phyloP scores from a whole-genome alignment of 1,140 invertebrate genomes.

The Lucilia sericata region DNA sequence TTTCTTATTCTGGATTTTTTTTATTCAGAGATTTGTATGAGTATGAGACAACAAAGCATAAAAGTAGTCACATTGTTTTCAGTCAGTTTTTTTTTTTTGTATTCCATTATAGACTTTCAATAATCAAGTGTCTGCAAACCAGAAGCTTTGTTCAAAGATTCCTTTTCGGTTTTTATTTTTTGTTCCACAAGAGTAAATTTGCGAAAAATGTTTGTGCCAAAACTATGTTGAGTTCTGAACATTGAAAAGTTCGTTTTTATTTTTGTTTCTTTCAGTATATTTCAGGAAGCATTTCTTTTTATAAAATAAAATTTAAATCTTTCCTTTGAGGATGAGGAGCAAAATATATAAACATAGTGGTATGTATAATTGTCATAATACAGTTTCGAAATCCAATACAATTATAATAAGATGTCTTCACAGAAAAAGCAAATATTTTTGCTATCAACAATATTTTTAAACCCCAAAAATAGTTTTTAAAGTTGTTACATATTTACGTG shows the following conservation, averaged over 20 bases:
- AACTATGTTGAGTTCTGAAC: neutral
- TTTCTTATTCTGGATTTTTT: neutral
- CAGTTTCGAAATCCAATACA: neutral
- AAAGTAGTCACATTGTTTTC: constrained; percentile 22
- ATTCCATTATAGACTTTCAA: constrained; percentile 31
- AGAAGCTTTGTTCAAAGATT: neutral
- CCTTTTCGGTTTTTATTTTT: neutral
- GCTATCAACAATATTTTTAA: neutral
- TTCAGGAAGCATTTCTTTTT: neutral
- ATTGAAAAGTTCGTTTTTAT: neutral
- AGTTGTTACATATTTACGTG: neutral
- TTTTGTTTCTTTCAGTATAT: neutral
- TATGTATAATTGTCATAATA: constrained; percentile 8
- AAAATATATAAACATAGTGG: neutral
- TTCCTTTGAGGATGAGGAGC: neutral
- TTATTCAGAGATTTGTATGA: too few relatives aligned
- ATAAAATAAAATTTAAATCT: neutral
- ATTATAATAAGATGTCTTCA: neutral
- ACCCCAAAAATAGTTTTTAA: neutral
- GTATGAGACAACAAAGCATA: neutral
- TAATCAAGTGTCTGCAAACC: neutral
- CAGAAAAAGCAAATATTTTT: neutral
- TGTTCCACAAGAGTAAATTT: neutral
- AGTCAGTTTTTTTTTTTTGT: neutral
- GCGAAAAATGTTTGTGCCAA: neutral